Conservation (phyloP, 2,888 invertebrate species). For the Melinopterus prodromus region DNA sequence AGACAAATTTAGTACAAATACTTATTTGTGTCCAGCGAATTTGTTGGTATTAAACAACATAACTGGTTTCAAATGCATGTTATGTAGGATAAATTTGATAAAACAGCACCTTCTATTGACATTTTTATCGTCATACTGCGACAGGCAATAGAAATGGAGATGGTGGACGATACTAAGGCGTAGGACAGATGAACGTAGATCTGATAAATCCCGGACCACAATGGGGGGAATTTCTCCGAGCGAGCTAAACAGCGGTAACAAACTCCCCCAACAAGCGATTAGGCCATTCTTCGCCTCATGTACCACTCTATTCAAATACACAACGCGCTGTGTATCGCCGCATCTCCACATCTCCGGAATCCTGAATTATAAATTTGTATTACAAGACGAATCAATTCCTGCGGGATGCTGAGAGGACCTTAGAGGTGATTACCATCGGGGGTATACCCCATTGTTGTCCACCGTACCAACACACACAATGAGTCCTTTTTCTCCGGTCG, state of each 20-base stretch:
- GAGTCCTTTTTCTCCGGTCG: not conserved
- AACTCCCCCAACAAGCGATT: conserved; percentile 4
- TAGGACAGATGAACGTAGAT: not conserved
- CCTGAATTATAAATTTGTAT: conserved; percentile 44
- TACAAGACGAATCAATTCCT: conserved; percentile 50
- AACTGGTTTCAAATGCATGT: too few species aligned
- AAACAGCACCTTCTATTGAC: too few species aligned
- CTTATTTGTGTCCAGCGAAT: too few species aligned
- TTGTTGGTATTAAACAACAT: too few species aligned
- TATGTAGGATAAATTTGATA: too few species aligned
- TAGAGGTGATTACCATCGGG: not conserved
- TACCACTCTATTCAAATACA: conserved; percentile 12
- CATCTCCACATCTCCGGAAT: conserved; percentile 24
- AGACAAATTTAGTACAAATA: too few species aligned
- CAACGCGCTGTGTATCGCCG: not conserved
- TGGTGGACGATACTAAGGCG: not conserved
- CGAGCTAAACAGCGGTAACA: not conserved
- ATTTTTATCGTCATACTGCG: not conserved
- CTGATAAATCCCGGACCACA: not conserved
- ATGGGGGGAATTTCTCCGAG: not conserved
- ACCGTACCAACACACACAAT: too few species aligned
- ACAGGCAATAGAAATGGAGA: not conserved
- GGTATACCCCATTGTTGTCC: not conserved
- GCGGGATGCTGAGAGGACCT: conserved; percentile 14
- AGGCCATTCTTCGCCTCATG: not conserved